phyloP scores from a whole-genome alignment of 2,888 invertebrate genomes.

The Gari tellinella region DNA sequence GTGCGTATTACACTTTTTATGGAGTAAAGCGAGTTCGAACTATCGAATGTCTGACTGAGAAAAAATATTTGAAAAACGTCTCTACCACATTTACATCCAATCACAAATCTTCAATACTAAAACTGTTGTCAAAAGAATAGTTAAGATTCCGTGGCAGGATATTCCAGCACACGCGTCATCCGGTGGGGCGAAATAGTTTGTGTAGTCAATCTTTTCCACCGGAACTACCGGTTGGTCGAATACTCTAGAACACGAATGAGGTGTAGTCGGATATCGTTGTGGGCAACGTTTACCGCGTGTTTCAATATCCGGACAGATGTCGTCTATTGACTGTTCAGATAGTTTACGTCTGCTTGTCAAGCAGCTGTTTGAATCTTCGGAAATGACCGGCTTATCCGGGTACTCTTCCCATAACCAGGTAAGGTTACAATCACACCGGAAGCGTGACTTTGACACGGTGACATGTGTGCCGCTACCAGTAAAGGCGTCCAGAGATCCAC shows the following conservation, averaged over 20 bases:
- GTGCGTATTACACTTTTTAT: too few relatives aligned
- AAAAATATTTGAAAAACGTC: too few relatives aligned
- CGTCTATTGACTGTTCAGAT: not conserved
- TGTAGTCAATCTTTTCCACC: constrained; percentile 41
- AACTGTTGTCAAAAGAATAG: too few relatives aligned
- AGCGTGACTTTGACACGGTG: constrained; percentile 8
- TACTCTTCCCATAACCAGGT: constrained; percentile 36
- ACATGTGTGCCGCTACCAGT: constrained; percentile 4
- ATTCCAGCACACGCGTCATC: too few relatives aligned
- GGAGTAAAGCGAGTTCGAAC: too few relatives aligned
- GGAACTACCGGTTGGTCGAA: constrained; percentile 40
- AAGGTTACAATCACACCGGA: constrained; percentile 41
- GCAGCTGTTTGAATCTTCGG: constrained; percentile 14
- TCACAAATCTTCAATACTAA: too few relatives aligned
- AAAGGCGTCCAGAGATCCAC: constrained; percentile 26
- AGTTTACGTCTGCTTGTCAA: constrained; percentile 9
- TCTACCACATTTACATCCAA: too few relatives aligned
- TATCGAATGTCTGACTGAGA: too few relatives aligned
- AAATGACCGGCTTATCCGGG: constrained; percentile 22
- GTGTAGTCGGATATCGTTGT: constrained; percentile 29
- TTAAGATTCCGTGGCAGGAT: too few relatives aligned
- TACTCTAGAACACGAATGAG: constrained; percentile 34
- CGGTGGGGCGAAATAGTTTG: constrained; percentile 26
- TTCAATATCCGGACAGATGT: constrained; percentile 27
- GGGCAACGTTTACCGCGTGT: constrained; percentile 29